Evolutionary conservation across 1,140 invertebrate species (phyloP).

Genomic region (Drosophila lowei): DNA sequence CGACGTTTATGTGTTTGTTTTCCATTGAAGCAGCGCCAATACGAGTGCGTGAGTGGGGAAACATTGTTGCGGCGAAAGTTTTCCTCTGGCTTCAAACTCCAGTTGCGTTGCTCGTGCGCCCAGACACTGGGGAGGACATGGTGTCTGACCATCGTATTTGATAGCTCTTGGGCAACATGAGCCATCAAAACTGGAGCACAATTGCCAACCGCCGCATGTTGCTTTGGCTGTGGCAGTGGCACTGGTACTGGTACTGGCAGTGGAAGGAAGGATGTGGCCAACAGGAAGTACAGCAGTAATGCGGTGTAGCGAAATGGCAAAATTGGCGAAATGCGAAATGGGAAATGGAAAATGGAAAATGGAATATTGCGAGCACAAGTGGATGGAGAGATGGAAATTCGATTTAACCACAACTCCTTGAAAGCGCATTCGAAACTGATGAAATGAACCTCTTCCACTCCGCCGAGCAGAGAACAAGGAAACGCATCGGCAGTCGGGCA

Average conservation of each 20-base stretch:
- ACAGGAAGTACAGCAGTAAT: conserved; percentile 45
- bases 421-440: conserved; percentile 7
- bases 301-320: conserved; percentile 39
- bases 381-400: conserved; percentile 40
- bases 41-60: conserved; percentile 45
- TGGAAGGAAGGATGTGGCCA: conserved; percentile 44
- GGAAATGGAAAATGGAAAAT: background rate
- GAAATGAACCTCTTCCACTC: conserved; percentile 4
- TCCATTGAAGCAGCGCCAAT: conserved; percentile 40
- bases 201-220: conserved; percentile 19
- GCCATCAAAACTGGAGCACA: conserved; percentile 59
- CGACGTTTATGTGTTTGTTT: conserved; percentile 50
- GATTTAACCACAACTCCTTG: conserved; percentile 30
- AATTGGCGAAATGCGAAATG: conserved; percentile 31
- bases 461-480: too few species aligned
- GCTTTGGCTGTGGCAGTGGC: too few species aligned
- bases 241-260: background rate
- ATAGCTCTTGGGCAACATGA: conserved; percentile 47
- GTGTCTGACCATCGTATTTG: conserved; percentile 30
- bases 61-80: conserved; percentile 65
- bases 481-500: too few species aligned
- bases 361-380: conserved; percentile 39
- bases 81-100: conserved; percentile 5
- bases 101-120: background rate
- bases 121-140: conserved; percentile 4